These are phyloP conservation scores for Euplexia lucipara DNA, from an alignment of 2,888 invertebrate species.

Conservation along the genomic window DNA sequence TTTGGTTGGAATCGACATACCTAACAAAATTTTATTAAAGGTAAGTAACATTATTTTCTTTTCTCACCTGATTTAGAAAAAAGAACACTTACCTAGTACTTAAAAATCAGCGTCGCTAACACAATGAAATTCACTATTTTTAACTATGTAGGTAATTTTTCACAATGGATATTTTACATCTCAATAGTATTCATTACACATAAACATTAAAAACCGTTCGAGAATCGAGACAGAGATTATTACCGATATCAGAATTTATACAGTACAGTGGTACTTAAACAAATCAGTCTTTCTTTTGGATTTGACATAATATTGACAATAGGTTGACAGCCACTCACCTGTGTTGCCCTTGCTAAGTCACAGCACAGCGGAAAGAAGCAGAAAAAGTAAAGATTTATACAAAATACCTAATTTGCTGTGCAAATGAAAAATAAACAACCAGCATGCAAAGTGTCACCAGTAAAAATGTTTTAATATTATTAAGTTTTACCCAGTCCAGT, in stretches of 20 bases:
- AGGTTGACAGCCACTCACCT: neutral
- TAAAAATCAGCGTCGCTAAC: neutral
- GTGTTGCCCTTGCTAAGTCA: too few species aligned
- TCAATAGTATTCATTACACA: constrained; percentile 32
- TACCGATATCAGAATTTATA: constrained; percentile 22
- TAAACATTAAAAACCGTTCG: constrained; percentile 8
- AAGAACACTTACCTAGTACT: neutral
- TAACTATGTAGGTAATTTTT: neutral
- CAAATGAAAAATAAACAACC: too few species aligned
- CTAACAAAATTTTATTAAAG: too few species aligned
- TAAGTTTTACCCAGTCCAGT: too few species aligned
- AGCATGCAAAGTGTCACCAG: too few species aligned
- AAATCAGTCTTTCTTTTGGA: constrained; percentile 33
- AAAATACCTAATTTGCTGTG: too few species aligned
- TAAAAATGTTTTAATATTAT: too few species aligned
- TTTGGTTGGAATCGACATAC: too few species aligned
- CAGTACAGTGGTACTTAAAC: too few species aligned
- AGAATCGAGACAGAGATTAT: constrained; percentile 13
- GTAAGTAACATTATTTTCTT: too few species aligned
- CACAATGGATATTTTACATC: constrained; percentile 18
- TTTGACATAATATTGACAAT: constrained; percentile 14
- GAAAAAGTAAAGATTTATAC: too few species aligned
- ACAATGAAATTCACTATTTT: constrained; percentile 31
- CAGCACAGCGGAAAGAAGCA: too few species aligned
- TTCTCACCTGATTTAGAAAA: constrained; percentile 22